A percentile compares a stretch with the other conserved stretches of the same genome.
These are phyloP conservation scores for Choloepus hoffmanni DNA, from an alignment of 2,113 vertebrate genomes.

Conservation along the genomic window DNA sequence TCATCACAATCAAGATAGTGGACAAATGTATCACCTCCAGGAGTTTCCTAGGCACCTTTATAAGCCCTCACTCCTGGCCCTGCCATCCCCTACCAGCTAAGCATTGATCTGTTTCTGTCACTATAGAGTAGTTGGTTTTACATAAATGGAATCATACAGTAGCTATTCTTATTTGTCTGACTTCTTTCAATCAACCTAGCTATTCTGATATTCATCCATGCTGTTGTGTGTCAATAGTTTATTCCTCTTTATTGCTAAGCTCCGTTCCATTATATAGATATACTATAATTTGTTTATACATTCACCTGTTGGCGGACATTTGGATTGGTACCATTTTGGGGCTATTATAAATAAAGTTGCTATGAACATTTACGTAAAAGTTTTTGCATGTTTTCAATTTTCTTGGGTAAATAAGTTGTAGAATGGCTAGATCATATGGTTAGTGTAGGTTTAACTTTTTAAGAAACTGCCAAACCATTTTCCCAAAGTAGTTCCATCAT, in stretches of 20 bases:
- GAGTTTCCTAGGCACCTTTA: neutral
- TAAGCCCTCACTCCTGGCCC: neutral
- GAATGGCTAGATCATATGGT: neutral
- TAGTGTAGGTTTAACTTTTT: neutral
- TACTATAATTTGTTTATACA: neutral
- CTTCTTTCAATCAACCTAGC: neutral
- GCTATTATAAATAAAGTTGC: conserved; percentile 27
- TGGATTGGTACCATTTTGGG: neutral
- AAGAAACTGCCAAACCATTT: neutral
- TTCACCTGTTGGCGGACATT: neutral
- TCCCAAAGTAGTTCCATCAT: neutral
- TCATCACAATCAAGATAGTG: neutral
- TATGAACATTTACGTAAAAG: neutral
- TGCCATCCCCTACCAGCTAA: neutral
- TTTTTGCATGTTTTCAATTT: neutral
- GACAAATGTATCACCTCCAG: neutral
- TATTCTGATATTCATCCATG: neutral
- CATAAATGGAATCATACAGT: neutral
- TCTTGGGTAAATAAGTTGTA: neutral
- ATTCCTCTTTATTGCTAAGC: neutral
- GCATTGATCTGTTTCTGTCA: neutral
- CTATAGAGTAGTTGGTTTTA: neutral
- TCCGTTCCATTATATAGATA: neutral
- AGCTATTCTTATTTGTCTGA: neutral
- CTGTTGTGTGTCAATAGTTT: neutral